Conservation (phyloP, 2,113 vertebrate genomes). For the Murina feae region DNA sequence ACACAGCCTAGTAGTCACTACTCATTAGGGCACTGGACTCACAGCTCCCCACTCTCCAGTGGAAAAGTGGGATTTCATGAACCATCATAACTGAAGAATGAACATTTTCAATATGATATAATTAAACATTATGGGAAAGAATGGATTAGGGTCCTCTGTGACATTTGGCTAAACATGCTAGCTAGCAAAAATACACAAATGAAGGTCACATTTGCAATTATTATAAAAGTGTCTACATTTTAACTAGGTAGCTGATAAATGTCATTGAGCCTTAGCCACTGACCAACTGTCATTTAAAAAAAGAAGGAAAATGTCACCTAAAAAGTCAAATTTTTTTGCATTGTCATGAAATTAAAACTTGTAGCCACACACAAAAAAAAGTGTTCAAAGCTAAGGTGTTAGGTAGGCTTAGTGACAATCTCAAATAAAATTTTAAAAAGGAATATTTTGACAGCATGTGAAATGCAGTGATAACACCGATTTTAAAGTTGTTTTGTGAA, state of each 20-base stretch:
- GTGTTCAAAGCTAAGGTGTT: background rate
- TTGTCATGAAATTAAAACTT: slow-evolving; percentile 54
- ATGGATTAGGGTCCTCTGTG: slow-evolving; percentile 75
- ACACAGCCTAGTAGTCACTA: background rate
- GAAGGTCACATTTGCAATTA: slow-evolving; percentile 90
- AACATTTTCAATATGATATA: slow-evolving; percentile 63
- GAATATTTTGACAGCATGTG: background rate
- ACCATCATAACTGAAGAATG: slow-evolving; percentile 31
- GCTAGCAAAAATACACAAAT: slow-evolving; percentile 78
- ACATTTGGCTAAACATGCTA: slow-evolving; percentile 83
- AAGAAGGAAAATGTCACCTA: slow-evolving; percentile 63
- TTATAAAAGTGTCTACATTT: slow-evolving; percentile 81
- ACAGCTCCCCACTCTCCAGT: background rate
- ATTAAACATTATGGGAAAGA: slow-evolving; percentile 78
- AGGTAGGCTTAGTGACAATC: background rate
- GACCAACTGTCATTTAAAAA: slow-evolving; percentile 74
- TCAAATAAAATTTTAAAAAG: background rate
- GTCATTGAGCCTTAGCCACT: slow-evolving; percentile 78
- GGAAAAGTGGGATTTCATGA: background rate
- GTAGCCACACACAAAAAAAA: background rate
- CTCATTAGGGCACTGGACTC: background rate
- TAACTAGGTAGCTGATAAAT: slow-evolving; percentile 86
- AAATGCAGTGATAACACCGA: background rate
- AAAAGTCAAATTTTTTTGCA: slow-evolving; percentile 47
- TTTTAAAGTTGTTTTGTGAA: background rate